Conservation (phyloP, 1,140 invertebrate species). For the Zaprionus nigranus region DNA sequence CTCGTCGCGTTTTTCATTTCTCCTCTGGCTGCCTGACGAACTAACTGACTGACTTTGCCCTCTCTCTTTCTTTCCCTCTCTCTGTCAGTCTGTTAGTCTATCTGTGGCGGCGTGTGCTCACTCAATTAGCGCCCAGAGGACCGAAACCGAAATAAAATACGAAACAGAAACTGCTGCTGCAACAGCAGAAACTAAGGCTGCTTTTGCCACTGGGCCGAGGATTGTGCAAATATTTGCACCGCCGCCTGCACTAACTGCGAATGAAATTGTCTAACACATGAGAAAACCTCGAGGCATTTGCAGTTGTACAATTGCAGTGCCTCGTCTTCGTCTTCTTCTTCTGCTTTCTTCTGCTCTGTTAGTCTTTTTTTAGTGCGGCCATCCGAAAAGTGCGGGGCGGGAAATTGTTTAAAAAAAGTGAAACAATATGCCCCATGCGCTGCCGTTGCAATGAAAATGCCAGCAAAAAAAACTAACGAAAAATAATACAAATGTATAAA, state of each 20-base stretch:
- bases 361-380: conserved; percentile 1
- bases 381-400: conserved; percentile 1
- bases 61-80: not conserved
- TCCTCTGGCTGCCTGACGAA: conserved; percentile 57
- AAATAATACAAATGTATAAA: conserved; percentile 57
- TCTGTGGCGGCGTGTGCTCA: conserved; percentile 70
- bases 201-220: conserved; percentile 53
- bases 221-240: conserved; percentile 78
- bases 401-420: conserved; percentile 43
- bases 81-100: conserved; percentile 29
- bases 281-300: conserved; percentile 35
- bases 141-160: conserved; percentile 67
- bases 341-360: conserved; percentile 2
- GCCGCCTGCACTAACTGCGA: conserved; percentile 66
- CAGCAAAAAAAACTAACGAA: conserved; percentile 46
- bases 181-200: conserved; percentile 23
- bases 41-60: conserved; percentile 21
- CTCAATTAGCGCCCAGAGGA: conserved; percentile 80
- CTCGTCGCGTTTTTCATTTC: conserved; percentile 80
- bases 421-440: conserved; percentile 43
- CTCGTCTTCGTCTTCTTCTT: conserved; percentile 31
- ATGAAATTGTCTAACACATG: conserved; percentile 70
- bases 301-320: conserved; percentile 32
- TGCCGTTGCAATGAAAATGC: conserved; percentile 58
- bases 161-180: conserved; percentile 42